phyloP scores from a whole-genome alignment of 2,888 invertebrate genomes.

The Drosophila formosana region DNA sequence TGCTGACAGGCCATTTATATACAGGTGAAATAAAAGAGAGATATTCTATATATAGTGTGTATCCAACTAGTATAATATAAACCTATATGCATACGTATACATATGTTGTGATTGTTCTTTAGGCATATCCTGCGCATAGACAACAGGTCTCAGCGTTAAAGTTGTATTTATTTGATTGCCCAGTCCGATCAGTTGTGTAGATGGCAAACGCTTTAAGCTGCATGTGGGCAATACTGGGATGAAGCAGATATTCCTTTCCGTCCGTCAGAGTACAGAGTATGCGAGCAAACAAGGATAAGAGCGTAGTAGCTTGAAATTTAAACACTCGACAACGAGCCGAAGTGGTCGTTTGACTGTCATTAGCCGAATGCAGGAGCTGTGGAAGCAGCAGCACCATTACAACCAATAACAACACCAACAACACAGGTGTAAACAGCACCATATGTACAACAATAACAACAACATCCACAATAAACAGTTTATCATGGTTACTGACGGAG shows the following conservation, averaged over 20 bases:
- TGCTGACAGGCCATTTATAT: constrained; percentile 74
- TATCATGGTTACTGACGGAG: constrained; percentile 50
- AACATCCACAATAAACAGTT: constrained; percentile 57
- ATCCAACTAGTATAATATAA: constrained; percentile 7
- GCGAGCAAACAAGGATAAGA: constrained; percentile 23
- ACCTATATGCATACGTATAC: not conserved
- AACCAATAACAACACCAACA: constrained; percentile 25
- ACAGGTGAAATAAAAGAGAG: constrained; percentile 28
- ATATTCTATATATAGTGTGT: constrained; percentile 18
- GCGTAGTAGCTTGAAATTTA: constrained; percentile 61
- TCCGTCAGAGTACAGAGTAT: constrained; percentile 16
- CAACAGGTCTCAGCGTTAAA: not conserved
- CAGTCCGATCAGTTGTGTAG: not conserved
- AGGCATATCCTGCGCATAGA: not conserved
- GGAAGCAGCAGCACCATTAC: constrained; percentile 20
- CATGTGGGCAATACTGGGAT: not conserved
- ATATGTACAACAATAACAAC: constrained; percentile 15
- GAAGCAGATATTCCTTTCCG: constrained; percentile 5
- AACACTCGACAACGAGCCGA: constrained; percentile 57
- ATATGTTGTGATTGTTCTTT: not conserved
- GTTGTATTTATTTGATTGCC: not conserved
- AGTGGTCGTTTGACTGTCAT: constrained; percentile 69
- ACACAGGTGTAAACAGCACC: constrained; percentile 27
- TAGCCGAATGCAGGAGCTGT: constrained; percentile 54
- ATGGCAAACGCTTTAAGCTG: too few relatives aligned